Evolutionary conservation across 2,888 invertebrate species (phyloP).

Genomic region (Phlogophora meticulosa): DNA sequence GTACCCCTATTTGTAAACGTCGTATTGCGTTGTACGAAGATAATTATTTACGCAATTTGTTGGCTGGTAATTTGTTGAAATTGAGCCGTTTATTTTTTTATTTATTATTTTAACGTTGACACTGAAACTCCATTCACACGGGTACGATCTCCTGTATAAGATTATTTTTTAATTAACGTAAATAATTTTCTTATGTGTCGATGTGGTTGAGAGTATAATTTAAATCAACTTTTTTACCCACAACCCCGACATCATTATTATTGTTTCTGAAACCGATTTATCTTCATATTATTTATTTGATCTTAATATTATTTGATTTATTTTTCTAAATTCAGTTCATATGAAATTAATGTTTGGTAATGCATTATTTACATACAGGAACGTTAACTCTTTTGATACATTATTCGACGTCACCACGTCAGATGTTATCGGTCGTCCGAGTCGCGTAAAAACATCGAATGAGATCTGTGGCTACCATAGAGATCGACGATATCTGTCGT

Average conservation of each 20-base stretch:
- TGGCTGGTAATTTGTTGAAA: constrained; percentile 58
- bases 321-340: constrained; percentile 22
- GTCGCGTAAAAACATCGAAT: constrained; percentile 79
- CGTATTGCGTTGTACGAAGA: constrained; percentile 52
- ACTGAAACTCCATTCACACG: constrained; percentile 52
- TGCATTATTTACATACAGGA: constrained; percentile 66
- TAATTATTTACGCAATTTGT: constrained; percentile 63
- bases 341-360: constrained; percentile 41
- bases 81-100: constrained; percentile 50
- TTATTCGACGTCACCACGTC: constrained; percentile 56
- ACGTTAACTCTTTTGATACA: constrained; percentile 64
- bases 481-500: constrained; percentile 84
- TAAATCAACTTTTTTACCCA: constrained; percentile 10
- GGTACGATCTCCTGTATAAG: constrained; percentile 33
- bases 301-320: too few relatives aligned
- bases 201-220: constrained; percentile 21
- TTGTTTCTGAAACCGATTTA: constrained; percentile 10
- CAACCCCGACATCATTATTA: not conserved
- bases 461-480: constrained; percentile 81
- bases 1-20: constrained; percentile 61
- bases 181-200: constrained; percentile 31
- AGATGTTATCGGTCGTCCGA: constrained; percentile 79
- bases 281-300: too few relatives aligned
- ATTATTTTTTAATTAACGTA: constrained; percentile 45
- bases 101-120: constrained; percentile 51